phyloP scores from a whole-genome alignment of 2,888 invertebrate genomes.

The Furcula furcula region DNA sequence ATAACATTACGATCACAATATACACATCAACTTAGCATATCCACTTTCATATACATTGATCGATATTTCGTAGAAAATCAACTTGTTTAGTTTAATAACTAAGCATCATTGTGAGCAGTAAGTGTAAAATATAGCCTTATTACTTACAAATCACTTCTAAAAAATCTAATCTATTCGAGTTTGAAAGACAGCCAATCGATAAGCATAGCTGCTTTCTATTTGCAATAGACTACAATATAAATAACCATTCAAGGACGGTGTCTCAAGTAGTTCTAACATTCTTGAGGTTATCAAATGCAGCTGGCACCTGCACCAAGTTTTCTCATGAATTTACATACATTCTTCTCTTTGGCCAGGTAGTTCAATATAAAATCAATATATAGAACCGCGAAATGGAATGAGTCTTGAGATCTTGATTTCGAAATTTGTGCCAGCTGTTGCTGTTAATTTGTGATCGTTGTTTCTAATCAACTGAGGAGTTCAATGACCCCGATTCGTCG shows the following conservation, averaged over 20 bases:
- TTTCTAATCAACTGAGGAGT: conserved; percentile 51
- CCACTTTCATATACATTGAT: conserved; percentile 28
- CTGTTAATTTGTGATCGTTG: conserved; percentile 48
- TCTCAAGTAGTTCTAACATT: background rate
- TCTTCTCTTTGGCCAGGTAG: no score
- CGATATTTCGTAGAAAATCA: no score
- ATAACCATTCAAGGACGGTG: conserved; percentile 1
- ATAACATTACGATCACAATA: conserved; percentile 40
- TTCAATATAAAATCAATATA: no score
- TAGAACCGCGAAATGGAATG: background rate
- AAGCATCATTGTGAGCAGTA: no score
- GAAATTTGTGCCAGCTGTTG: conserved; percentile 32
- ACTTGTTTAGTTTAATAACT: no score
- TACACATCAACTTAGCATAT: conserved; percentile 16
- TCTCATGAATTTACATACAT: background rate
- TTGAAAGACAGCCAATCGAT: background rate
- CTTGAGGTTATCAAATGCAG: background rate
- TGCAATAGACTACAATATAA: background rate
- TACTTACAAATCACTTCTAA: background rate
- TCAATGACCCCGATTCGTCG: conserved; percentile 48
- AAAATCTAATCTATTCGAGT: background rate
- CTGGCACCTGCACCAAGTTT: background rate
- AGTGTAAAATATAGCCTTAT: no score
- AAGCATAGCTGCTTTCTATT: conserved; percentile 23
- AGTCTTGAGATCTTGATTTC: conserved; percentile 29